A percentile compares a stretch with the other conserved stretches of the same genome.
These are phyloP conservation scores for Psittacula cyanocephala DNA, from an alignment of 2,113 vertebrate genomes.

Conservation along the genomic window DNA sequence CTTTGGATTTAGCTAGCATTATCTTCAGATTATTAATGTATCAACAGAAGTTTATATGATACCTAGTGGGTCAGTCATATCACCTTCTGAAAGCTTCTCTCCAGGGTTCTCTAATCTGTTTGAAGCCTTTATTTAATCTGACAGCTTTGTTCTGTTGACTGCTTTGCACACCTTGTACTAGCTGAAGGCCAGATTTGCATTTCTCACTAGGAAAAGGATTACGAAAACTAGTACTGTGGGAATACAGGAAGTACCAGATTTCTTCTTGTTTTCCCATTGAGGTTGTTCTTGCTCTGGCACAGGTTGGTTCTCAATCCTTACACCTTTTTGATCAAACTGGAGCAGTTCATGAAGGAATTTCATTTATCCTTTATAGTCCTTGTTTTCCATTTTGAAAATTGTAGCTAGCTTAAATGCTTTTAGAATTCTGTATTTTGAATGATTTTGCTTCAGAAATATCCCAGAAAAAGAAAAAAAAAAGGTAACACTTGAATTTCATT, in stretches of 20 bases:
- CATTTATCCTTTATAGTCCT: background rate
- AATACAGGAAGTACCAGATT: background rate
- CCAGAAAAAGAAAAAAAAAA: background rate
- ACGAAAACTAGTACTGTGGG: background rate
- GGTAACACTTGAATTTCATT: background rate
- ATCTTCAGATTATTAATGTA: background rate
- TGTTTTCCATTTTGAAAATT: background rate
- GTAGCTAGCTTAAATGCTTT: background rate
- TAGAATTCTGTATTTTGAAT: background rate
- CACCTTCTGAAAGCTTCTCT: background rate
- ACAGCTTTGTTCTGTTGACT: background rate
- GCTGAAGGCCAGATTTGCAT: background rate
- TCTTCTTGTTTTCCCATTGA: background rate
- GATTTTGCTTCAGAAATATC: background rate
- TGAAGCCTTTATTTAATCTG: background rate
- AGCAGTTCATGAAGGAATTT: background rate
- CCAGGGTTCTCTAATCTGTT: background rate
- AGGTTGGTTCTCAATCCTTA: background rate
- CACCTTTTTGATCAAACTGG: background rate
- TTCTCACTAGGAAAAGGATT: background rate
- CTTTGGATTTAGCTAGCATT: background rate
- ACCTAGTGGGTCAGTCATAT: background rate
- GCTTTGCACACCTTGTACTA: background rate
- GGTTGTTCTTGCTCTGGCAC: background rate
- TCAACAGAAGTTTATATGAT: background rate